A percentile compares a stretch with the other conserved stretches of the same genome.
Evolutionary conservation across 2,113 vertebrate species (phyloP).

Genomic region (Tenebrosternarchus preto): DNA sequence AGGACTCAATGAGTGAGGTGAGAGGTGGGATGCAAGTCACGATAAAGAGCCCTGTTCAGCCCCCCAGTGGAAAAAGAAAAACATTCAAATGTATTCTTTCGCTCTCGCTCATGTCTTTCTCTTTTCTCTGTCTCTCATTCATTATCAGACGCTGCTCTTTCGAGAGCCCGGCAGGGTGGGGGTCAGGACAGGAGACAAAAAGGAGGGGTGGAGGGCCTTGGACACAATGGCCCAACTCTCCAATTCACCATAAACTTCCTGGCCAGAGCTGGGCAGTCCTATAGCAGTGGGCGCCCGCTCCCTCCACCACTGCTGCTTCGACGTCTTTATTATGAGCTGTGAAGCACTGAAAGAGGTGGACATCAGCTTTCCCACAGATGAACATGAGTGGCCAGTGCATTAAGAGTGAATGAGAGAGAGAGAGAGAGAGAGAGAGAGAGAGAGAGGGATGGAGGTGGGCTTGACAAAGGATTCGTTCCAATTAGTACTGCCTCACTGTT

Average conservation of each 20-base stretch:
- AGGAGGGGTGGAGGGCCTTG: constrained; percentile 50
- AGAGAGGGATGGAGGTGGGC: background rate
- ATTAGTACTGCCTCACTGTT: background rate
- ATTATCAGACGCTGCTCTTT: constrained; percentile 59
- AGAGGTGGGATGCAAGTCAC: constrained; percentile 74
- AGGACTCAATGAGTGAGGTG: constrained; percentile 75
- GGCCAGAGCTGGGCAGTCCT: constrained; percentile 51
- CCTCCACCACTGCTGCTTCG: constrained; percentile 28
- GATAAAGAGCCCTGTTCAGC: constrained; percentile 66
- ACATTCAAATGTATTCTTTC: constrained; percentile 65
- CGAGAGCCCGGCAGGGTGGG: constrained; percentile 57
- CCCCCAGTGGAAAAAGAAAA: constrained; percentile 63
- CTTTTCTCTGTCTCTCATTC: constrained; percentile 50
- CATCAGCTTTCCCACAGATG: constrained; percentile 59
- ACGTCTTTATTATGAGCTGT: constrained; percentile 58
- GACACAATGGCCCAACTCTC: constrained; percentile 63
- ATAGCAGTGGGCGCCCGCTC: constrained; percentile 46
- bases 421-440: constrained; percentile 19
- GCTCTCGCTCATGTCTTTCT: constrained; percentile 46
- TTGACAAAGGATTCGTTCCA: too few relatives aligned
- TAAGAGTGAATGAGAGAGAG: constrained; percentile 31
- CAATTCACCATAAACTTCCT: constrained; percentile 66
- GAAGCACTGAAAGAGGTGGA: constrained; percentile 36
- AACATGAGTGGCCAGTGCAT: constrained; percentile 50
- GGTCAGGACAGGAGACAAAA: constrained; percentile 53